A percentile compares a stretch with the other conserved stretches of the same genome.
These are phyloP conservation scores for Drosophila multiciliata DNA, from an alignment of 2,888 invertebrate genomes.

Conservation along the genomic window DNA sequence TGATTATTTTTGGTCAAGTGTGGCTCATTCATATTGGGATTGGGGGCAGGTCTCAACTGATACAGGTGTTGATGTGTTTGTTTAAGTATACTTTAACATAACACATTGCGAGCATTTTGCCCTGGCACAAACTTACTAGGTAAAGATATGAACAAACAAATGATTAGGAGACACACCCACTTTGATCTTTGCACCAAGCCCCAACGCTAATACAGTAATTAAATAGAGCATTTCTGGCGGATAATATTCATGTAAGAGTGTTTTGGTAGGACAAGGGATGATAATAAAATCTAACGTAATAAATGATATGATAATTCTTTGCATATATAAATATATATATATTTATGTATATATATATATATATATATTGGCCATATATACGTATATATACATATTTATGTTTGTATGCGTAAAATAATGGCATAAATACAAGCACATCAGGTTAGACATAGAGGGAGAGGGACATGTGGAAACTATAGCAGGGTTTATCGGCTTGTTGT, in stretches of 20 bases:
- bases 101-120: not conserved
- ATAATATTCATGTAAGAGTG: not conserved
- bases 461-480: not conserved
- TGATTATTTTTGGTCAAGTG: slow-evolving; percentile 8
- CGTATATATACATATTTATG: no score
- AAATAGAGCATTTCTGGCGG: not conserved
- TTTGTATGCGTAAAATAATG: not conserved
- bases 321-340: not conserved
- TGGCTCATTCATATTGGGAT: slow-evolving; percentile 6
- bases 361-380: not conserved
- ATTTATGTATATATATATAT: no score
- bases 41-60: slow-evolving; percentile 49
- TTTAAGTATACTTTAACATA: not conserved
- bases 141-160: slow-evolving; percentile 5
- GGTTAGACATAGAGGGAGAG: not conserved
- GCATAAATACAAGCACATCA: not conserved
- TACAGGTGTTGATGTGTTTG: slow-evolving; percentile 2
- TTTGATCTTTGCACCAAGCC: slow-evolving; percentile 59
- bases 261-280: not conserved
- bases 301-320: not conserved
- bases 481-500: not conserved
- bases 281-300: not conserved
- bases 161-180: slow-evolving; percentile 62
- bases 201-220: slow-evolving; percentile 10
- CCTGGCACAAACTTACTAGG: slow-evolving; percentile 12